Evolutionary conservation across 2,888 invertebrate genomes (phyloP), one percentile per base, ranked within the genome.

Genomic region (Thereva unica): DNA sequence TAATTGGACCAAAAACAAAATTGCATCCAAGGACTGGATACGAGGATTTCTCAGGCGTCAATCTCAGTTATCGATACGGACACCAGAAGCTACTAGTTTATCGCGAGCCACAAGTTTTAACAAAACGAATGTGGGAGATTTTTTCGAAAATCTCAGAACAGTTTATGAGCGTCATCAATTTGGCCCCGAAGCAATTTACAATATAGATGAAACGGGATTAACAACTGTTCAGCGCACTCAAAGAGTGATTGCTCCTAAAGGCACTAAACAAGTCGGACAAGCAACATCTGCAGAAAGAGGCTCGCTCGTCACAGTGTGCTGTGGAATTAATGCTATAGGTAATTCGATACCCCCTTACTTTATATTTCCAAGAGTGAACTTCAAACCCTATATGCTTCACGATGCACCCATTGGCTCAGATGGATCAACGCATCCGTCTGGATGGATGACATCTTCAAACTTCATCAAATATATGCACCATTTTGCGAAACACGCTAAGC

Each of bases 211-310:
- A 69, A 73, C 72, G 44, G 73, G 72, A 66, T 64, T 72, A 10
- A 61, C 70, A 9, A 70, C 72, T 4, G 67, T 70, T 8, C 71
- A 73, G 38, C 69, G 70, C 34, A 70, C 72, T 12, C 66, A n/a
- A n/a, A n/a, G n/a, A n/a, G 70, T 72, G 68, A 70, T 73, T 70
- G 72, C 73, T 69, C 44, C 54, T n/a, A 72, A 64, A 70, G 71
- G 72, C 69, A 41, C 70, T 1, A 45, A n/a, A 45, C 45, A n/a
- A 45, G 45, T 10, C n/a, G 45, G 45, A 45, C 12, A 45, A 45
- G 45, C n/a, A 45, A 45, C 45, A 45, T 12, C 45, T 53, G 72
- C 71, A 64, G 73, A 72, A 53, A 71, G 73, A 69, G 73, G 71
- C 69, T 71, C 7, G 71, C 71, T 35, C 34, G 5, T 50, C 23